Conservation (phyloP, 2,113 vertebrate genomes). For the Esox niger region DNA sequence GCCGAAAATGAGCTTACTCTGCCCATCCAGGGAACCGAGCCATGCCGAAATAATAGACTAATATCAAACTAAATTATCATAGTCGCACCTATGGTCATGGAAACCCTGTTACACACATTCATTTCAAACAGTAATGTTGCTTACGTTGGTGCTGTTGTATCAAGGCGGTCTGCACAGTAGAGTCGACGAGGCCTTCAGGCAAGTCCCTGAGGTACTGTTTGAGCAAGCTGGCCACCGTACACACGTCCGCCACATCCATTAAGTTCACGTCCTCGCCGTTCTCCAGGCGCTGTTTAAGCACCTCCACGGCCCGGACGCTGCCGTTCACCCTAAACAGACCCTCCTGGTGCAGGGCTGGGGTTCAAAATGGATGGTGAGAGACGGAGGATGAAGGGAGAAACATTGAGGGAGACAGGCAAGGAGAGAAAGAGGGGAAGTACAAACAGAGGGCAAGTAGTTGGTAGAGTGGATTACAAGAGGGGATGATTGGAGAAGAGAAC, state of each 20-base stretch:
- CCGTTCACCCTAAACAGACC: conserved; percentile 91
- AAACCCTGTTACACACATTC: neutral
- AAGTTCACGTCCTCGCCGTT: conserved; percentile 74
- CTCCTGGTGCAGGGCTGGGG: conserved; percentile 85
- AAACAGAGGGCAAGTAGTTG: no score
- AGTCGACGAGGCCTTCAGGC: conserved; percentile 79
- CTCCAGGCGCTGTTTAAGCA: conserved; percentile 78
- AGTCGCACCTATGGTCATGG: neutral
- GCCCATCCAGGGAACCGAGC: no score
- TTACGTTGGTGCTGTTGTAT: conserved; percentile 82
- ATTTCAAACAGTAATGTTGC: conserved; percentile 17
- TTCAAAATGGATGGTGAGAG: no score
- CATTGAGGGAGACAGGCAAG: neutral
- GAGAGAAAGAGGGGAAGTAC: neutral
- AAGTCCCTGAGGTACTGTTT: conserved; percentile 89
- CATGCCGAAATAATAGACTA: no score
- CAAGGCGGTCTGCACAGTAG: conserved; percentile 72
- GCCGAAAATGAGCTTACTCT: no score
- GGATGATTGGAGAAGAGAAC: neutral
- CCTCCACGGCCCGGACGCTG: conserved; percentile 80
- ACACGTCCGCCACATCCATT: conserved; percentile 70
- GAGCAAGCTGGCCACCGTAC: conserved; percentile 84
- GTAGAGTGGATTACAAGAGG: no score
- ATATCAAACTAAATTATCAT: no score
- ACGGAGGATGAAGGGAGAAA: conserved; percentile 13